These are phyloP conservation scores for Macrocentrus cingulum DNA, from an alignment of 1,140 invertebrate species.

Conservation along the genomic window DNA sequence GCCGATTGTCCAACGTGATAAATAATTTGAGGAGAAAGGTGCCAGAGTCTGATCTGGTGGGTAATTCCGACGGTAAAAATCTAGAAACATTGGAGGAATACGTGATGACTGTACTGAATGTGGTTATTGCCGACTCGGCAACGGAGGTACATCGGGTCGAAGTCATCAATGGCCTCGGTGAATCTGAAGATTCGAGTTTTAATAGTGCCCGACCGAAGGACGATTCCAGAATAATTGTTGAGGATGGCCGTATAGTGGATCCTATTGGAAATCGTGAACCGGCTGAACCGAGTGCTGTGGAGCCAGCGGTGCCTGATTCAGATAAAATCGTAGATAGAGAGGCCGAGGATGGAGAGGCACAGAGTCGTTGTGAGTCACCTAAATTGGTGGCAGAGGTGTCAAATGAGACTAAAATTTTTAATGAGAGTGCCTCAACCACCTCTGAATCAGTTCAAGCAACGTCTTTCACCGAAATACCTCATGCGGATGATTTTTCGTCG, in stretches of 20 bases:
- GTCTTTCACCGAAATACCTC: background rate
- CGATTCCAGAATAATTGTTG: constrained; percentile 8
- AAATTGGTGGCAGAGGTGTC: background rate
- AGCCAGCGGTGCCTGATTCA: constrained; percentile 1
- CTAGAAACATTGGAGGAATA: constrained; percentile 52
- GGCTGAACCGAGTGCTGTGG: constrained; percentile 11
- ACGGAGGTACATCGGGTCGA: constrained; percentile 27
- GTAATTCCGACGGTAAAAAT: constrained; percentile 47
- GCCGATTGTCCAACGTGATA: constrained; percentile 54
- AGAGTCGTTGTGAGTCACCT: background rate
- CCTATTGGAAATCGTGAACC: constrained; percentile 3
- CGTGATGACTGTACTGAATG: constrained; percentile 56
- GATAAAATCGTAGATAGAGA: constrained; percentile 8
- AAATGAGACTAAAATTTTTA: constrained; percentile 4
- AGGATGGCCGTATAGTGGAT: constrained; percentile 2
- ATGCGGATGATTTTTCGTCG: constrained; percentile 12
- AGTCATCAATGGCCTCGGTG: constrained; percentile 7
- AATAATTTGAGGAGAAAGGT: constrained; percentile 54
- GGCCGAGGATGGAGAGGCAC: background rate
- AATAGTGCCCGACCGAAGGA: constrained; percentile 17
- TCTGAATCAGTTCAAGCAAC: background rate
- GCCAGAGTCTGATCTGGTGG: constrained; percentile 31
- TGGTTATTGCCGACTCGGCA: constrained; percentile 51
- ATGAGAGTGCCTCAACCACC: background rate
- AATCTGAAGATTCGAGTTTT: constrained; percentile 8